A percentile compares a stretch with the other conserved stretches of the same genome.
phyloP scores from a whole-genome alignment of 2,797 vertebrate genomes.

The Danio aesculapii region DNA sequence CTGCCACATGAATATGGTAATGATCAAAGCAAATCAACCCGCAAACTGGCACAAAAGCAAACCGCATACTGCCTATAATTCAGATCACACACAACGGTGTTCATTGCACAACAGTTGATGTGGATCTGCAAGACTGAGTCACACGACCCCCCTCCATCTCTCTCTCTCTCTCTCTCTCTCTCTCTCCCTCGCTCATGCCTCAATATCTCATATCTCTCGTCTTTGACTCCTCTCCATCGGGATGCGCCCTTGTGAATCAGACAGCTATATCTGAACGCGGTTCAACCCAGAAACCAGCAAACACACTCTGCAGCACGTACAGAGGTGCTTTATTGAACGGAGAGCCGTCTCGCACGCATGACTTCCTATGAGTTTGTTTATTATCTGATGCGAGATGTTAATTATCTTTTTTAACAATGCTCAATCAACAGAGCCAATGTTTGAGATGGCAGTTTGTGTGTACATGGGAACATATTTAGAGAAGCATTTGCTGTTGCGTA shows the following conservation, averaged over 20 bases:
- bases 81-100: constrained; percentile 51
- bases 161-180: constrained; percentile 49
- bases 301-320: constrained; percentile 1
- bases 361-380: constrained; percentile 34
- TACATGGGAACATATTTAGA: too few relatives aligned
- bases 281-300: constrained; percentile 26
- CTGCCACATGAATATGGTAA: not conserved
- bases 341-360: constrained; percentile 2
- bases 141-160: constrained; percentile 61
- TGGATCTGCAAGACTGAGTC: constrained; percentile 79
- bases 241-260: constrained; percentile 56
- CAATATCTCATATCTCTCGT: constrained; percentile 34
- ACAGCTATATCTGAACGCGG: constrained; percentile 60
- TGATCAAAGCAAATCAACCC: not conserved
- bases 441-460: not conserved
- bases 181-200: constrained; percentile 23
- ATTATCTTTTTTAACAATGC: constrained; percentile 3
- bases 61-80: constrained; percentile 32
- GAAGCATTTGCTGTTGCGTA: constrained; percentile 1
- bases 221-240: constrained; percentile 40
- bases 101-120: constrained; percentile 69
- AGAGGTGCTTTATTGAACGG: not conserved
- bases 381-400: constrained; percentile 22
- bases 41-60: not conserved
- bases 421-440: not conserved